Evolutionary conservation across 35 echinoderm and acorn worm genomes (phyloP), one percentile per base, ranked within the genome.

Genomic region (Apostichopus japonicus): DNA sequence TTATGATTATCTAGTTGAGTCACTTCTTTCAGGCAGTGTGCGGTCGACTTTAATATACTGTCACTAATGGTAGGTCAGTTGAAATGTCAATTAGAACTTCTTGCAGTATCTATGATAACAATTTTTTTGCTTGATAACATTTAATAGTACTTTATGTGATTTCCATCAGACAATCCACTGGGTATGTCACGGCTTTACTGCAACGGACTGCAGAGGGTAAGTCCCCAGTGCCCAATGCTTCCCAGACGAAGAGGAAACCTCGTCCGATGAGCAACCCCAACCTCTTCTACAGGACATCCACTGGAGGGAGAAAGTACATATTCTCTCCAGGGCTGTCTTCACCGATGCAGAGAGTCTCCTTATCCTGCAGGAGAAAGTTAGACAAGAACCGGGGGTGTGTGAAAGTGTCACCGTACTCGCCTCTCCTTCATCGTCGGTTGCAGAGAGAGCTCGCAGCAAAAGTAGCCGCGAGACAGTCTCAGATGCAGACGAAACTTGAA

Each of bases 251-350:
- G 56, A 59, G 59, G 62, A 57, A n/a, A 7, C 59, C 86, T 0
- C 81, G 56, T 6, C 7, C 53, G 8, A 72, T 16, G 19, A 33
- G 51, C 17, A 65, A 6, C 6, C 4, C 53, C 56, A 89, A 63
- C 24, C 27, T 89, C 56, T 73, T 72, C 61, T 89, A 89, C 51
- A 67, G 62, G 56, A 72, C 86, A 72, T 89, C 86, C 25, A 73
- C 57, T 10, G 86, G 86, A 15, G 86, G 86, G 8, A 89, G n/a
- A 55, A 25, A 73, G 62, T 89, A 23, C 61, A 63, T 89, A 15
- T 89, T 63, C 23, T 89, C 86, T 52, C 86, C 86, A 19, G 86
- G 86, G 24, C 33, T 89, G 24, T 89, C 86, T 65, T 89, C 86
- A 33, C 86, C 86, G 4, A 89, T 89, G 61, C 86, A 89, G 25